These are phyloP conservation scores for Linurgus olivaceus DNA, from an alignment of 2,797 vertebrate genomes.

Conservation along the genomic window DNA sequence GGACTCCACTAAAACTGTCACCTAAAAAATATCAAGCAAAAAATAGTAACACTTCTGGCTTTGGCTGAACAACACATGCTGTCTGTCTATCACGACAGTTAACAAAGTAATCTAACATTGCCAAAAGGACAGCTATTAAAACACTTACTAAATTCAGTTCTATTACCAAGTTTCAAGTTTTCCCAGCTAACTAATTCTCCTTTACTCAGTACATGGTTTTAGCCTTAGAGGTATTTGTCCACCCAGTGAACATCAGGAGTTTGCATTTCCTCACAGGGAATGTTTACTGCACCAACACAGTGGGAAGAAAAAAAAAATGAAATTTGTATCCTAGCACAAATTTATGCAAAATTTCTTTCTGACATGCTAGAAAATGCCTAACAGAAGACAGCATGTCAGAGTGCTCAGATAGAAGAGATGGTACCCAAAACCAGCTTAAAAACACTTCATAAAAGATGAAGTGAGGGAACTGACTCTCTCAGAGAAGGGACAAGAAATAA, in stretches of 20 bases:
- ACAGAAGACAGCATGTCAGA: not conserved
- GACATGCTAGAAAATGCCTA: not conserved
- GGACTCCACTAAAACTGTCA: not conserved
- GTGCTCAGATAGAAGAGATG: not conserved
- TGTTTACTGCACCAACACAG: accelerated
- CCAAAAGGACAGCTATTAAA: not conserved
- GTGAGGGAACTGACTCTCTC: not conserved
- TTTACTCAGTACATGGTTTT: not conserved
- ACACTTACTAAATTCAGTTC: not conserved
- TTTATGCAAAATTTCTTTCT: not conserved
- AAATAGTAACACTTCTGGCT: conserved; percentile 32
- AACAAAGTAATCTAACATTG: not conserved
- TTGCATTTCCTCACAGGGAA: not conserved
- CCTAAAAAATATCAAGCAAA: not conserved
- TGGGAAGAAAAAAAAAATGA: not conserved
- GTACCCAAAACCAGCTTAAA: not conserved
- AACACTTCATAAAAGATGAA: not conserved
- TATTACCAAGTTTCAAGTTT: not conserved
- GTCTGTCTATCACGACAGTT: not conserved
- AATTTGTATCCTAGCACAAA: not conserved
- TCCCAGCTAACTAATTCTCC: not conserved
- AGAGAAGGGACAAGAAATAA: not conserved
- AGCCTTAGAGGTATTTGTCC: not conserved
- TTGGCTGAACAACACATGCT: not conserved
- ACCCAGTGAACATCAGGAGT: not conserved